Percentiles rank a stretch among this genome's conserved stretches.
phyloP scores from a whole-genome alignment of 2,797 vertebrate genomes.

The Liparis tanakae region DNA sequence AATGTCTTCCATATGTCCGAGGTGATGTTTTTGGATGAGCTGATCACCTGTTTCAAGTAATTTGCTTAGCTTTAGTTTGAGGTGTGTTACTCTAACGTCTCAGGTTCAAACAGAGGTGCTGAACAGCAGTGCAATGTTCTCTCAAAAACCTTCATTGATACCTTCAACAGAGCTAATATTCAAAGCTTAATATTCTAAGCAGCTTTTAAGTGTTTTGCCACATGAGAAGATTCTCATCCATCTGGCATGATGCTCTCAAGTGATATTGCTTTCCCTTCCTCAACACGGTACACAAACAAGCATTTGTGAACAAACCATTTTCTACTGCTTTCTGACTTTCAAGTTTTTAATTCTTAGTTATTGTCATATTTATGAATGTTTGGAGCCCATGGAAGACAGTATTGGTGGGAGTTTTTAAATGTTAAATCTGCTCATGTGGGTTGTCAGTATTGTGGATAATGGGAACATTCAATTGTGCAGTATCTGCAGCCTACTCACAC shows the following conservation, averaged over 20 bases:
- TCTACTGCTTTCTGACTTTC: constrained; percentile 10
- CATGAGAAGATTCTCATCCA: constrained; percentile 10
- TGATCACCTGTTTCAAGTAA: not conserved
- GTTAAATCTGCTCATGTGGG: constrained; percentile 62
- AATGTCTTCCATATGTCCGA: not conserved
- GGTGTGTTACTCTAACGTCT: not conserved
- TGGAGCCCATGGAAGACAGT: constrained; percentile 32
- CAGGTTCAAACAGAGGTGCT: not conserved
- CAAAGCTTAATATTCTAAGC: constrained; percentile 12
- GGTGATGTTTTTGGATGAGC: not conserved
- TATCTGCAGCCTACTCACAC: constrained; percentile 11
- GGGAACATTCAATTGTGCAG: constrained; percentile 42
- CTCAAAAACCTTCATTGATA: not conserved
- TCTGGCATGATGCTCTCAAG: constrained; percentile 20
- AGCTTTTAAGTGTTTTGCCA: not conserved
- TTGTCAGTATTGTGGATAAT: constrained; percentile 54
- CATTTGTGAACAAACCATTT: constrained; percentile 21
- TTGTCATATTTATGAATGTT: constrained; percentile 44
- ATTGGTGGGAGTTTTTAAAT: constrained; percentile 66
- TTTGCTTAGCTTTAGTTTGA: not conserved
- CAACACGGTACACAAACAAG: constrained; percentile 12
- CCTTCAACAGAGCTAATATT: not conserved
- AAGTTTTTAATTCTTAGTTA: constrained; percentile 29
- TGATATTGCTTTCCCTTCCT: constrained; percentile 4
- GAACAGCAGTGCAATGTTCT: not conserved